A percentile compares a stretch with the other conserved stretches of the same genome.
Conservation (phyloP, 2,888 invertebrate species). For the Stenchaetothrips biformis region DNA sequence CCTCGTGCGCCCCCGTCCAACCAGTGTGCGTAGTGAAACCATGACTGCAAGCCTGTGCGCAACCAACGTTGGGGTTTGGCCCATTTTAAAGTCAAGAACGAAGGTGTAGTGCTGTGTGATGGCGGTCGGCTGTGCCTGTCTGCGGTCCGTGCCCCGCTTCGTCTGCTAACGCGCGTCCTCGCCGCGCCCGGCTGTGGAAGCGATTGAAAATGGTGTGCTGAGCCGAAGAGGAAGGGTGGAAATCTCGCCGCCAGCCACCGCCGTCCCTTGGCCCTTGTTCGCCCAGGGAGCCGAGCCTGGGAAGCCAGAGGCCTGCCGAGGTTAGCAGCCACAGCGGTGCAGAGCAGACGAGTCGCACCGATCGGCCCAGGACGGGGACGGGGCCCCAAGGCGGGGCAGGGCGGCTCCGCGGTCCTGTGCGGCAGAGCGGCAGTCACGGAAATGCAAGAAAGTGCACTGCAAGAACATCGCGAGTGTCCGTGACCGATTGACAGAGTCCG, state of each 20-base stretch:
- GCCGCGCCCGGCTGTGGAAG: neutral
- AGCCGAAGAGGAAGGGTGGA: neutral
- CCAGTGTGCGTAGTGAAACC: neutral
- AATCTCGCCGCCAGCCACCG: neutral
- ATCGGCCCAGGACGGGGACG: no score
- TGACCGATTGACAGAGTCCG: neutral
- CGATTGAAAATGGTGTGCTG: neutral
- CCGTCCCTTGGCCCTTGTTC: neutral
- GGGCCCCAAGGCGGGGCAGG: no score
- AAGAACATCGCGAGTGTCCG: neutral
- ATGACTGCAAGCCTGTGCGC: conserved; percentile 1
- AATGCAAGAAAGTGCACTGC: no score
- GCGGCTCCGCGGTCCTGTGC: no score
- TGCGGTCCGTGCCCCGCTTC: neutral
- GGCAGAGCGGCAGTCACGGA: no score
- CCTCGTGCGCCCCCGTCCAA: neutral
- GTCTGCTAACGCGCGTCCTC: neutral
- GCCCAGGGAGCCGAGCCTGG: neutral
- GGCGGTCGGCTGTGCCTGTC: neutral
- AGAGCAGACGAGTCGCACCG: no score
- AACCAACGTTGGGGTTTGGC: conserved; percentile 2
- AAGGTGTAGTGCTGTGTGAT: conserved; percentile 22
- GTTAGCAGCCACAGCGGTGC: neutral
- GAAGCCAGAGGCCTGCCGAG: neutral
- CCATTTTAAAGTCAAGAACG: conserved; percentile 25